A percentile compares a stretch with the other conserved stretches of the same genome.
Evolutionary conservation across 1,140 invertebrate species (phyloP).

Genomic region (Leptonema lineaticorne): DNA sequence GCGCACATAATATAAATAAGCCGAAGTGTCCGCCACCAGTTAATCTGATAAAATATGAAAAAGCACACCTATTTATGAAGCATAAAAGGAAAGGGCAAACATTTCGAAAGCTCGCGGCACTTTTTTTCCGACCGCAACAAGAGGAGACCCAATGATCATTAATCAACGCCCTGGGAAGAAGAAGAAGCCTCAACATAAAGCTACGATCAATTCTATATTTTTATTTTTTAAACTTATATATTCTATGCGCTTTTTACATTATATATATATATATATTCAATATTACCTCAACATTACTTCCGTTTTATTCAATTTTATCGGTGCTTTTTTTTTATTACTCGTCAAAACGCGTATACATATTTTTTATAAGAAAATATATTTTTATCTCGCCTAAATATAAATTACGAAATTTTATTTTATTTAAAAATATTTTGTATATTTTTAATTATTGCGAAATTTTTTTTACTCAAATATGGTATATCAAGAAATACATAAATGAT

Average conservation of each 20-base stretch:
- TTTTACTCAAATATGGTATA: too few species aligned
- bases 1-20: not conserved
- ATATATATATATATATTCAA: too few species aligned
- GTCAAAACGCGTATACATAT: not conserved
- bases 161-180: conserved; percentile 37
- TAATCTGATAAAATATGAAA: conserved; percentile 39
- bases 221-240: not conserved
- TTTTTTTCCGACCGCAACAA: conserved; percentile 22
- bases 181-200: not conserved
- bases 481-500: too few species aligned
- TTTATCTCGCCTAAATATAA: too few species aligned
- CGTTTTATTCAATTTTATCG: not conserved
- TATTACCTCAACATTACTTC: not conserved
- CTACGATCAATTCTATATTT: conserved; percentile 4
- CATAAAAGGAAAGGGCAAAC: conserved; percentile 35
- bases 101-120: conserved; percentile 34
- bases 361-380: not conserved
- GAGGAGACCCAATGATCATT: conserved; percentile 37
- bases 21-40: conserved; percentile 25
- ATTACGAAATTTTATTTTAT: too few species aligned
- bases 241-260: not conserved
- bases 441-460: too few species aligned
- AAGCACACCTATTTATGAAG: conserved; percentile 39
- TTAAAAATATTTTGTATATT: too few species aligned
- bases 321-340: too few species aligned